Percentiles rank a stretch among this genome's conserved stretches.
These are phyloP conservation scores for Torymus auratus DNA, from an alignment of 2,888 invertebrate genomes.

Conservation along the genomic window DNA sequence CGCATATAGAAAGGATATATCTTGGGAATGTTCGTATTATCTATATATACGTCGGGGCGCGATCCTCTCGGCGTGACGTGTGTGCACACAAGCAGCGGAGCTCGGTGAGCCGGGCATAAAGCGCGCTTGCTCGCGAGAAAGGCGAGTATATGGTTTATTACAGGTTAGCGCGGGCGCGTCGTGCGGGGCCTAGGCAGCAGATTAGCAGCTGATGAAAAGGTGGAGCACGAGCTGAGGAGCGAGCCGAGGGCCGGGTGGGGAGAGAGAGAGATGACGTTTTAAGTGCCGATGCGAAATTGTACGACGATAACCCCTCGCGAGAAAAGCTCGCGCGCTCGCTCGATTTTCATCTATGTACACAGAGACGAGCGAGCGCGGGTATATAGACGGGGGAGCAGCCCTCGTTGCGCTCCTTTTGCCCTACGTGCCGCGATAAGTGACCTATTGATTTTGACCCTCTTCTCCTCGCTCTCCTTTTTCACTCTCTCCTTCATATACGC, in stretches of 20 bases:
- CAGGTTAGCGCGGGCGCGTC: no score
- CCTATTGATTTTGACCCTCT: slow-evolving; percentile 51
- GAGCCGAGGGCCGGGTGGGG: background rate
- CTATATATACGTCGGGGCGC: no score
- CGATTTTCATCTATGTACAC: slow-evolving; percentile 48
- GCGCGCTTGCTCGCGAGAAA: background rate
- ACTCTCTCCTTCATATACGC: background rate
- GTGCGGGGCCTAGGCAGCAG: slow-evolving; percentile 13
- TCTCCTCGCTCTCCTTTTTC: background rate
- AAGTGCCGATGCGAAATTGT: slow-evolving; percentile 72
- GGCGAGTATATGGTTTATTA: background rate
- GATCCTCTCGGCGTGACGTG: no score
- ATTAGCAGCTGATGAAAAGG: slow-evolving; percentile 73
- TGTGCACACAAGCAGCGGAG: no score
- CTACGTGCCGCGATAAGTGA: slow-evolving; percentile 26
- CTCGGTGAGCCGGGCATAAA: no score
- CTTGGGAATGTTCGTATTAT: no score
- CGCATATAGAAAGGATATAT: no score
- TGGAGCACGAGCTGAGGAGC: slow-evolving; percentile 62
- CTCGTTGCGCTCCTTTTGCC: slow-evolving; percentile 12
- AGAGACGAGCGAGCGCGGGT: slow-evolving; percentile 17
- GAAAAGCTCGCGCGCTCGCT: background rate
- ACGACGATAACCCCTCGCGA: slow-evolving; percentile 64
- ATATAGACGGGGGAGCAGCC: background rate
- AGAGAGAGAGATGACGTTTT: slow-evolving; percentile 70